These are phyloP conservation scores for Catocala fraxini DNA, from an alignment of 2,888 invertebrate species.

Conservation along the genomic window DNA sequence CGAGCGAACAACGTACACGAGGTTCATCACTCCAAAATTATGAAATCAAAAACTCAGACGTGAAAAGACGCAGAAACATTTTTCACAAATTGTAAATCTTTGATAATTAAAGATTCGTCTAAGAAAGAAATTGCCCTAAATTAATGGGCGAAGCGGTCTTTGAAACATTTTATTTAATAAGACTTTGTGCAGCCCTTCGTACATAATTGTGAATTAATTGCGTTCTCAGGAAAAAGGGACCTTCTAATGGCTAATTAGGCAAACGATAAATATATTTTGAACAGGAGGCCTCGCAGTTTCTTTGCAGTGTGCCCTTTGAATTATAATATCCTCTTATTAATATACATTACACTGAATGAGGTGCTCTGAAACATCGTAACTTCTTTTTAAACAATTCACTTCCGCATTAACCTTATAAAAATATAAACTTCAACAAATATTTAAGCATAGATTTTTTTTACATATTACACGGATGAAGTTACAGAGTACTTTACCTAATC, in stretches of 20 bases:
- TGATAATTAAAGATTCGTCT: constrained; percentile 65
- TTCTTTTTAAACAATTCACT: constrained; percentile 14
- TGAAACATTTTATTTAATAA: constrained; percentile 83
- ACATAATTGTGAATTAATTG: constrained; percentile 85
- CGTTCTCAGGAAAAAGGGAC: constrained; percentile 72
- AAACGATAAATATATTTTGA: constrained; percentile 77
- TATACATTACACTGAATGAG: constrained; percentile 40
- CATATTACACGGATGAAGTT: neutral
- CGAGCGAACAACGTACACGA: too few species aligned
- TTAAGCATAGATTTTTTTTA: too few species aligned
- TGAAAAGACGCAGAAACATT: constrained; percentile 22
- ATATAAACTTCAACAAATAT: too few species aligned
- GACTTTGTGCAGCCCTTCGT: constrained; percentile 76
- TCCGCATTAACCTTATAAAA: neutral
- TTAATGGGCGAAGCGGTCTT: constrained; percentile 68
- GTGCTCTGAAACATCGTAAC: constrained; percentile 16
- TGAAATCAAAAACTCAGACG: constrained; percentile 10
- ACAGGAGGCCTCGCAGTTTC: constrained; percentile 49
- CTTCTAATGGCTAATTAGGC: constrained; percentile 75
- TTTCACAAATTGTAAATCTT: constrained; percentile 48
- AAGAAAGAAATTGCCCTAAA: constrained; percentile 70
- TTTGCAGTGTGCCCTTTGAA: constrained; percentile 48
- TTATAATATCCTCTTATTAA: constrained; percentile 41
- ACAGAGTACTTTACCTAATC: neutral
- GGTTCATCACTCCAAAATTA: neutral